A percentile compares a stretch with the other conserved stretches of the same genome.
These are phyloP conservation scores for Euura saliciscinereae DNA, from an alignment of 1,140 invertebrate species.

Conservation along the genomic window DNA sequence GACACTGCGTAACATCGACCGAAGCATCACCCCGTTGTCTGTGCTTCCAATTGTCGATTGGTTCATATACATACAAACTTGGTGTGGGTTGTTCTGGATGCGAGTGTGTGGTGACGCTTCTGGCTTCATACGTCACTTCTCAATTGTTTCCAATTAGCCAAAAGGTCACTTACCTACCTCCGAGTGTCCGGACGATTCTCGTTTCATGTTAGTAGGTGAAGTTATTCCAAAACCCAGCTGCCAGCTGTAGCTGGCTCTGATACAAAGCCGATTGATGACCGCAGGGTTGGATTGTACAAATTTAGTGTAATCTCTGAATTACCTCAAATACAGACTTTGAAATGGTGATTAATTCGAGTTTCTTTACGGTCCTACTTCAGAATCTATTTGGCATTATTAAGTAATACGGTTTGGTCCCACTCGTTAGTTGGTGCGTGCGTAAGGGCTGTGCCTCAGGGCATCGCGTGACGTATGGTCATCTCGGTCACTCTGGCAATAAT, in stretches of 20 bases:
- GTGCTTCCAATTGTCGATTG: not conserved
- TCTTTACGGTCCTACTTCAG: no score
- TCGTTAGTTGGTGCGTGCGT: conserved; percentile 34
- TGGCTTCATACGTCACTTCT: not conserved
- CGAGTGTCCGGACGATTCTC: not conserved
- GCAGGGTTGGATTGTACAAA: no score
- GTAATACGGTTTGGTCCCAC: conserved; percentile 10
- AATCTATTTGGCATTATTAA: conserved; percentile 28
- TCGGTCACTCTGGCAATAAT: conserved; percentile 33
- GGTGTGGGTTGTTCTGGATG: no score
- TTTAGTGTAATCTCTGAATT: no score
- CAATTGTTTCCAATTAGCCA: not conserved
- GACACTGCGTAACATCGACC: no score
- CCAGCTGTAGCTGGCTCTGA: no score
- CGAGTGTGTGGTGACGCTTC: no score
- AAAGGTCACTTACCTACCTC: not conserved
- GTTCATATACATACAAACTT: not conserved
- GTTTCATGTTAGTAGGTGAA: no score
- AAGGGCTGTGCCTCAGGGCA: conserved; percentile 34
- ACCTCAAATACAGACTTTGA: no score
- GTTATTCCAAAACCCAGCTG: not conserved
- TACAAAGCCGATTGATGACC: no score
- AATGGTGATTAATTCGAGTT: no score
- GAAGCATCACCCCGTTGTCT: not conserved
- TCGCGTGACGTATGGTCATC: conserved; percentile 39